Evolutionary conservation across 2,797 vertebrate species (phyloP), one percentile per base, ranked within the genome.

Genomic region (Lepidocolaptes lacrymiger): DNA sequence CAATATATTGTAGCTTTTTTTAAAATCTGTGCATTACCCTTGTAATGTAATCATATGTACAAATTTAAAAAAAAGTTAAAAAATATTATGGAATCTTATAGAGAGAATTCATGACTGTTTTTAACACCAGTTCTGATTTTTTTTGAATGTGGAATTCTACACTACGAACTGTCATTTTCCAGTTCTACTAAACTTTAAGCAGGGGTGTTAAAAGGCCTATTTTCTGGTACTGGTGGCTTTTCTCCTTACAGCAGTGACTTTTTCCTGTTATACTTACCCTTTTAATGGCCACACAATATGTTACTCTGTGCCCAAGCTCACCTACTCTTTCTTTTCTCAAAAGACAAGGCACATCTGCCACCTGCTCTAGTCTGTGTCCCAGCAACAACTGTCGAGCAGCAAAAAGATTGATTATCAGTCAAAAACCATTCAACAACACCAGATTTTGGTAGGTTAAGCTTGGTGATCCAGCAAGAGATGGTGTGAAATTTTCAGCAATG

Each of bases 321-420:
- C 98, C 98, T 98, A 98, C 97, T 97, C 97, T 97, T 98, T 98
- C 98, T 98, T 98, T 97, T 98, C 98, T 98, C 98, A 97, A 97
- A 98, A 98, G 98, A 98, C 98, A 98, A 98, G 98, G 97, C 98
- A 98, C 98, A 99, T 99, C 98, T 99, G 98, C 98, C 98, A 98
- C 98, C 98, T 99, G 98, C 98, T 98, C 98, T 98, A 98, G 94
- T 98, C 97, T 93, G 97, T 97, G 98, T 98, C 98, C 98, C 98
- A 97, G 98, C 98, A 98, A 99, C 98, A 99, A 99, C 98, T 99
- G 98, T 99, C 98, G 98, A 98, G 98, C 98, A 98, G 98, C 97
- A 97, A 97, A 98, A 99, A 99, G 98, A 99, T 99, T 99, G 98
- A 99, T 99, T 99, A 99, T 99, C 98, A 99, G 98, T 99, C 98